Conservation (phyloP, 2,113 vertebrate genomes). For the Tamias sibiricus region DNA sequence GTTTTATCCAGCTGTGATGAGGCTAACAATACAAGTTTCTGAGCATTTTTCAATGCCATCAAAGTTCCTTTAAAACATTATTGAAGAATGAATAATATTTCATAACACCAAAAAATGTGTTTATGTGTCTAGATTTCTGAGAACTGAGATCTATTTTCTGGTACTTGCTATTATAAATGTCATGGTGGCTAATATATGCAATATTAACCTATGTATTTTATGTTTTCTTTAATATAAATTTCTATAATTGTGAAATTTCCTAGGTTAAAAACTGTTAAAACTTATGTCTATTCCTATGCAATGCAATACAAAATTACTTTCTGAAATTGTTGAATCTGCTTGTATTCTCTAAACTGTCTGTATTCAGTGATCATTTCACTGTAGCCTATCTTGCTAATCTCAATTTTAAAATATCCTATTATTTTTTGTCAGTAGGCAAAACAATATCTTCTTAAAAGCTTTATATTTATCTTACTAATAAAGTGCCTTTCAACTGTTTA, state of each 20-base stretch:
- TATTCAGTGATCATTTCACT: neutral
- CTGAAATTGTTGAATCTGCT: neutral
- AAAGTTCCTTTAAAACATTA: neutral
- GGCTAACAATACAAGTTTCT: neutral
- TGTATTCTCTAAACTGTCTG: neutral
- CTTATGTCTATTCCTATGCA: neutral
- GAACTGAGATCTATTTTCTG: neutral
- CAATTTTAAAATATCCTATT: neutral
- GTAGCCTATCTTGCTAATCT: neutral
- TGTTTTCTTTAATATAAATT: neutral
- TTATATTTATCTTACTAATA: neutral
- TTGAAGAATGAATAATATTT: neutral
- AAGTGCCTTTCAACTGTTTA: neutral
- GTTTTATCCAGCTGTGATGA: neutral
- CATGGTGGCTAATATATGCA: neutral
- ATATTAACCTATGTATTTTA: neutral
- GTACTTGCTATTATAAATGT: neutral
- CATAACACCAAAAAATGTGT: neutral
- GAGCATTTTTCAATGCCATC: neutral
- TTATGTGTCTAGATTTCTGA: neutral
- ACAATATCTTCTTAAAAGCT: neutral
- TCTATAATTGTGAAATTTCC: neutral
- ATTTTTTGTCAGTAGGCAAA: neutral
- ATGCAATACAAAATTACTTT: neutral
- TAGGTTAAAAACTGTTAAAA: slow-evolving; percentile 2